Evolutionary conservation across 2,888 invertebrate genomes (phyloP).

Genomic region (Sialis fuliginosa): DNA sequence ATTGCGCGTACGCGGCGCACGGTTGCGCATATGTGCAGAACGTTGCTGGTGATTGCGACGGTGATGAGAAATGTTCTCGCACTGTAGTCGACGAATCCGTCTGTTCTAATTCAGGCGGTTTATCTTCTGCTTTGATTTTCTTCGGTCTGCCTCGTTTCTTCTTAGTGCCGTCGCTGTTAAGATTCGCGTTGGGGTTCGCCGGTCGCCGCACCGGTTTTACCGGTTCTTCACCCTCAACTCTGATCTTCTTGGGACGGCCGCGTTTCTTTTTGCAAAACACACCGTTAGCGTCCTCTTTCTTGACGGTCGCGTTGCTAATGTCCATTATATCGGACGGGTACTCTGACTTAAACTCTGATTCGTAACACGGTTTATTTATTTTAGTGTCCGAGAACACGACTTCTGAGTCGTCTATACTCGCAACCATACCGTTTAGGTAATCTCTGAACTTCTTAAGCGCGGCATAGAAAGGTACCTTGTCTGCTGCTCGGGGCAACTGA

Average conservation of each 20-base stretch:
- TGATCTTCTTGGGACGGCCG: constrained; percentile 77
- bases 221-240: constrained; percentile 48
- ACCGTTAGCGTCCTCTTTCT: constrained; percentile 42
- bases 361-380: constrained; percentile 38
- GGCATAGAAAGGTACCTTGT: constrained; percentile 95
- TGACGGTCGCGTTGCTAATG: constrained; percentile 29
- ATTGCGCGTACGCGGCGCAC: constrained; percentile 23
- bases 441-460: constrained; percentile 91
- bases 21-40: constrained; percentile 14
- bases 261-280: constrained; percentile 71
- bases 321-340: constrained; percentile 24
- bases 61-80: constrained; percentile 29
- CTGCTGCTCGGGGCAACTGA: constrained; percentile 89
- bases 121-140: constrained; percentile 56
- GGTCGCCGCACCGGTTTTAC: constrained; percentile 32
- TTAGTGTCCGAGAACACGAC: constrained; percentile 66
- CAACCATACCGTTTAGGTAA: constrained; percentile 72
- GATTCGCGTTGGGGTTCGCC: constrained; percentile 17
- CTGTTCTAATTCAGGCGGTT: constrained; percentile 26
- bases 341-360: constrained; percentile 32
- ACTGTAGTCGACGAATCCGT: constrained; percentile 27
- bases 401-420: constrained; percentile 73
- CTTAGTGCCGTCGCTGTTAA: constrained; percentile 49
- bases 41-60: constrained; percentile 29
- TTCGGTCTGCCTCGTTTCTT: constrained; percentile 80